Evolutionary conservation across 2,888 invertebrate genomes (phyloP).

Genomic region (Volucella inflata): DNA sequence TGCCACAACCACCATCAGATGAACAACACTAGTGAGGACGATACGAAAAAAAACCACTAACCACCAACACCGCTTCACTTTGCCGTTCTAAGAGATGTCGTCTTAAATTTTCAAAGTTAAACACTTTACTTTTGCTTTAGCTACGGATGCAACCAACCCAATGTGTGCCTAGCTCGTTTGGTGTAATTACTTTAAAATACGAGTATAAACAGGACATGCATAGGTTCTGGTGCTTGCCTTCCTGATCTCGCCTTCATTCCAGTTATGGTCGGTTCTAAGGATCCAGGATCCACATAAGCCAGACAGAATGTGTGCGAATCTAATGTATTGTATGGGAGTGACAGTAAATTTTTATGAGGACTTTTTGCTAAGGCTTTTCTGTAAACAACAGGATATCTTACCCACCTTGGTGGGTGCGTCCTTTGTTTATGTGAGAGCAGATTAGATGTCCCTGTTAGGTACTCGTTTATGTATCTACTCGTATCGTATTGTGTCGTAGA

Average conservation of each 20-base stretch:
- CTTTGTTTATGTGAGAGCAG: constrained; percentile 31
- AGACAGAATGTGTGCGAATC: neutral
- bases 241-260: constrained; percentile 1
- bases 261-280: constrained; percentile 11
- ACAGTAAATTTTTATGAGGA: constrained; percentile 25
- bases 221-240: neutral
- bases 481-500: no score
- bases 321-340: constrained; percentile 26
- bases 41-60: constrained; percentile 5
- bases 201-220: constrained; percentile 33
- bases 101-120: constrained; percentile 43
- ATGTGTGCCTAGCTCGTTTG: constrained; percentile 7
- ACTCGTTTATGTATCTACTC: no score
- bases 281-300: neutral
- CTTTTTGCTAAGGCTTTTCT: constrained; percentile 39
- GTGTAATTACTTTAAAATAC: constrained; percentile 64
- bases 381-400: constrained; percentile 57
- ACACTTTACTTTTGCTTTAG: constrained; percentile 7
- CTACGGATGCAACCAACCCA: no score
- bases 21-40: neutral
- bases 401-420: constrained; percentile 51
- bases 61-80: neutral
- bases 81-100: constrained; percentile 33
- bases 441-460: no score
- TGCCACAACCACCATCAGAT: neutral